Evolutionary conservation across 2,797 vertebrate species (phyloP), one percentile per base, ranked within the genome.

Genomic region (Danio aesculapii): DNA sequence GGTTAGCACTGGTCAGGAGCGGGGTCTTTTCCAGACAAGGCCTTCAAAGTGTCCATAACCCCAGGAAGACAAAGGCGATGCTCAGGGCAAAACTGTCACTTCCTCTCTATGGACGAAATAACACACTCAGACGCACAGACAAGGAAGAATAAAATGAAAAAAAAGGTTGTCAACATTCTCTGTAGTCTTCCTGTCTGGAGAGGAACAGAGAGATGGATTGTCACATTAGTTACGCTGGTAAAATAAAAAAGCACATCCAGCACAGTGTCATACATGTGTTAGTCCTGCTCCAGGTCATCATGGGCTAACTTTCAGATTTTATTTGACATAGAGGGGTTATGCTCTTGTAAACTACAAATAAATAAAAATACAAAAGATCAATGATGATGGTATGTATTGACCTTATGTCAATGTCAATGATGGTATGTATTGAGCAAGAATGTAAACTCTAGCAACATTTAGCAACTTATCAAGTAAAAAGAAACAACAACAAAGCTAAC

Each of bases 1-100:
- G 80, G 52, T 67, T 47, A 72, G 52, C 62, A 43, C n/a, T 70
- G 68, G 76, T 86, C 83, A 81, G 62, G 67, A 77, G 41, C 62
- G 71, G 79, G 73, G 44, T 78, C 82, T 81, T 21, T 52, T 12
- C 52, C 11, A 75, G 69, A 85, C 73, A 74, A 81, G 86, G 71
- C 84, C 83, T 82, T 87, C 84, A 84, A 77, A 75, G 73, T 82
- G 81, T 61, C 68, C 66, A 68, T 74, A 84, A 87, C 84, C 84
- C 62, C 63, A 74, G 81, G 70, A 84, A 86, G 83, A 88, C 82
- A 83, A 85, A 79, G 79, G 53, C 63, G 76, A 64, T 14, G 55
- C 81, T 84, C 44, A 77, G 57, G 83, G 83, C 79, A 72, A 75
- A 80, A 73, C 74, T 79, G 69, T 72, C 72, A 84, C 79, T 83